These are phyloP conservation scores for Craseonycteris thonglongyai DNA, from an alignment of 2,113 vertebrate species.

Conservation along the genomic window DNA sequence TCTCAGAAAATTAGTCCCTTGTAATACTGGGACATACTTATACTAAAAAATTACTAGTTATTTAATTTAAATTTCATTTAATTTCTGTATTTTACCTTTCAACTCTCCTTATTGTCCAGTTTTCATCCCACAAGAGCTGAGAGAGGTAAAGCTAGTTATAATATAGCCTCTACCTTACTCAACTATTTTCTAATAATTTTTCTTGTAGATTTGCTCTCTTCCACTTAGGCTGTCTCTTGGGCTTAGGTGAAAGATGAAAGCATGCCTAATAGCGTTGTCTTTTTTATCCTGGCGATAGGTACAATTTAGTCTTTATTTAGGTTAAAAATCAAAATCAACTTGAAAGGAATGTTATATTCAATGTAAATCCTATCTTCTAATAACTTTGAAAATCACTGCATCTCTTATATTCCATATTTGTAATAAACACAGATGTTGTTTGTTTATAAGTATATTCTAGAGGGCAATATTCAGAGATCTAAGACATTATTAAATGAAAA, in stretches of 20 bases:
- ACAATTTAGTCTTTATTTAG: background rate
- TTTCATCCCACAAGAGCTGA: background rate
- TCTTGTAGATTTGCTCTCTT: background rate
- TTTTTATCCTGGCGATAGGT: background rate
- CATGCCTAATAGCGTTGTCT: background rate
- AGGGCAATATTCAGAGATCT: background rate
- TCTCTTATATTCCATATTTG: background rate
- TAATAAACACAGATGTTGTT: background rate
- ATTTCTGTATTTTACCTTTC: background rate
- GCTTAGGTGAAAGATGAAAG: background rate
- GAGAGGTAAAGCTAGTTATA: background rate
- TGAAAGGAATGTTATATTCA: background rate
- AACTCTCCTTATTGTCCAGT: background rate
- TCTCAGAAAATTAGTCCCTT: background rate
- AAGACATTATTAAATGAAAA: background rate
- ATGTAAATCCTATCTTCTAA: background rate
- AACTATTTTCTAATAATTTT: background rate
- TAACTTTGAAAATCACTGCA: background rate
- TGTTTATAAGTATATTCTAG: background rate
- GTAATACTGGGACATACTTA: background rate
- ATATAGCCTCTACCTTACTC: background rate
- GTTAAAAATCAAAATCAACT: background rate
- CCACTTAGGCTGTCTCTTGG: background rate
- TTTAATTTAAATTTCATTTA: background rate
- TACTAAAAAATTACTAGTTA: background rate